Base-by-base conservation (phyloP, 1,140 invertebrate genomes). In the Pteromalus puparum region DNA sequence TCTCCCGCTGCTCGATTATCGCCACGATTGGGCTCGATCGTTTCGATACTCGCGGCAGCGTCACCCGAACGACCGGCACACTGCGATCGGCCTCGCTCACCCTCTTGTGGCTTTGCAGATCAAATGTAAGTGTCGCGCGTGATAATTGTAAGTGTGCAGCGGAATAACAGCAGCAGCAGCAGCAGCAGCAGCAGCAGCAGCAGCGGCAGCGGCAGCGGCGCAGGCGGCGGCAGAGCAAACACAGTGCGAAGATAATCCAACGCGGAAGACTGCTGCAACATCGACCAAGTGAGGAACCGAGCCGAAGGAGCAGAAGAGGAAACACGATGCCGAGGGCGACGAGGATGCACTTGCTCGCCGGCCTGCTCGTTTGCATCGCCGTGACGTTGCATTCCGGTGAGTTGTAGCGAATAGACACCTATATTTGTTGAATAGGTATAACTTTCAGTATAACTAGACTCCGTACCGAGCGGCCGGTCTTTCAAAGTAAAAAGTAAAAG, bases 91-190 rank as follows among this genome's bases (percentile, higher is more conserved):
- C 13, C 12, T 53, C 13, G 13, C 21, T 61, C 21, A 61, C 4
- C 67, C 7, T 46, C 21, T 70, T 88, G 88, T 89, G 86, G 84
- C 80, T 89, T 91, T 92, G n/a, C 86, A 92, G 90, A 90, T 92
- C 88, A 83, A 89, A 90, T 90, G 88, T 90, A 90, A 92, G 88
- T 90, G 91, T 68, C 88, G 88, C 89, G 90, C 84, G 90, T 90
- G 89, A 88, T 83, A 83, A 53, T 38, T 61, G 72, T 34, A 84
- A 85, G 86, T 88, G 88, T 89, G 85, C 86, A 85, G 86, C 85
- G 30, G 82, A 74, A 77, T 79, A 77, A 76, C 83, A 87, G 85
- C 65, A 85, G 74, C 74, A 83, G 74, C 85, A 86, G 81, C 72
- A 76, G 76, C 78, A 81, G 79, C 86, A 82, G 65, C 42, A 15